phyloP scores from a whole-genome alignment of 2,797 vertebrate genomes.

The Poecilia picta region DNA sequence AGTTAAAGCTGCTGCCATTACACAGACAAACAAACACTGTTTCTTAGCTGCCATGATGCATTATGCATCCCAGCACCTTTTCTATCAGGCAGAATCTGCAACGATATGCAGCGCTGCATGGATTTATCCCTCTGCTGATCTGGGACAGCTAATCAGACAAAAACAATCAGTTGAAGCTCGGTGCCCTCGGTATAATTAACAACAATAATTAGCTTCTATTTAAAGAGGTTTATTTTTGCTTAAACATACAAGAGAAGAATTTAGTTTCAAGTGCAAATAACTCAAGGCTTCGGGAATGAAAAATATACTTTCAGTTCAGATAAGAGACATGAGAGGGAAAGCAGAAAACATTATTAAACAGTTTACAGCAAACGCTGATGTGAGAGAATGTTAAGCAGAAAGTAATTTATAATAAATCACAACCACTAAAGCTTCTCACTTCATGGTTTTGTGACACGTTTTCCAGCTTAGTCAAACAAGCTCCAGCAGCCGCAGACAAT shows the following conservation, averaged over 20 bases:
- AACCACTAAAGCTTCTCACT: conserved; percentile 9
- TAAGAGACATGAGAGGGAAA: neutral
- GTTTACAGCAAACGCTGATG: neutral
- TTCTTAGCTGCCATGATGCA: conserved; percentile 29
- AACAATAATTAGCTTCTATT: conserved; percentile 53
- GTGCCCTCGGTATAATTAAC: conserved; percentile 53
- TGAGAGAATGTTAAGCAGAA: neutral
- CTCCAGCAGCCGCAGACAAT: neutral
- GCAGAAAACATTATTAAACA: neutral
- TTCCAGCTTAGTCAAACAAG: neutral
- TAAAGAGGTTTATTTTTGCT: conserved; percentile 47
- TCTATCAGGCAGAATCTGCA: conserved; percentile 13
- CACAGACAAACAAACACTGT: conserved; percentile 44
- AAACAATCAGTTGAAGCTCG: conserved; percentile 44
- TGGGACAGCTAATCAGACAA: conserved; percentile 32
- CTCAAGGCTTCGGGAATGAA: conserved; percentile 14
- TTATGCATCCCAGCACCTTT: neutral
- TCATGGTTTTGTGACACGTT: conserved; percentile 3
- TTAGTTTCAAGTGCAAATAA: conserved; percentile 47
- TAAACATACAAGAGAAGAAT: conserved; percentile 42
- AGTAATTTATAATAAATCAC: conserved; percentile 16
- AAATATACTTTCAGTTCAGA: neutral
- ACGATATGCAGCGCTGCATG: conserved; percentile 6
- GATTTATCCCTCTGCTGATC: conserved; percentile 27
- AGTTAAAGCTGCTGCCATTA: conserved; percentile 48